Conservation (phyloP, 2,797 vertebrate genomes). For the Heterohyrax brucei region DNA sequence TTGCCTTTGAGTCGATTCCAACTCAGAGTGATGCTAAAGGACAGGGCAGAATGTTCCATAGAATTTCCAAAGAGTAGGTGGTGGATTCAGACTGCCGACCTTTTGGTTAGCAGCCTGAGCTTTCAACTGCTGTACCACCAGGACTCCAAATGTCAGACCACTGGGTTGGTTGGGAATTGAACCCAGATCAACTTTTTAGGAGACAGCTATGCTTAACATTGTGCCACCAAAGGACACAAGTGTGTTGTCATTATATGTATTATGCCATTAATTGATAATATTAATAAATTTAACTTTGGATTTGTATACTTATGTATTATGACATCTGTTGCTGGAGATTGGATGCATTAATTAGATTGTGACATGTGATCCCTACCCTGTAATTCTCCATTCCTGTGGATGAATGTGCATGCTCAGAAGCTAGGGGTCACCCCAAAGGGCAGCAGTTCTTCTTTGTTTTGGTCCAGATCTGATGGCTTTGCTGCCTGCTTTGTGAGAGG, state of each 20-base stretch:
- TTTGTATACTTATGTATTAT: not conserved
- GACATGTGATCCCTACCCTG: not conserved
- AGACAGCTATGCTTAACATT: too few relatives aligned
- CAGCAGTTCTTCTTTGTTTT: not conserved
- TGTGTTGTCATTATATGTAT: not conserved
- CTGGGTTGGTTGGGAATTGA: too few relatives aligned
- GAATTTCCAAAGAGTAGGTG: too few relatives aligned
- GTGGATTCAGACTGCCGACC: too few relatives aligned
- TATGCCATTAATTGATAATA: not conserved
- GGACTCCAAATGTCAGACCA: too few relatives aligned
- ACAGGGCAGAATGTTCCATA: too few relatives aligned
- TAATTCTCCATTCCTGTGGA: not conserved
- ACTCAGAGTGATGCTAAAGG: too few relatives aligned
- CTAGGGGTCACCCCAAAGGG: not conserved
- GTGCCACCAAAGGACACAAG: too few relatives aligned
- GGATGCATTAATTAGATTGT: not conserved
- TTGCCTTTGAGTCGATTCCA: too few relatives aligned
- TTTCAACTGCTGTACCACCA: too few relatives aligned
- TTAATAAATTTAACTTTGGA: constrained; percentile 39
- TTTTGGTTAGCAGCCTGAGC: too few relatives aligned
- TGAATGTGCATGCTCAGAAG: not conserved
- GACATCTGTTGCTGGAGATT: not conserved
- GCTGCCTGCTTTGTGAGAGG: constrained; percentile 72
- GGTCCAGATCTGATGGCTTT: constrained; percentile 40
- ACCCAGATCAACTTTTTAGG: too few relatives aligned